Conservation (phyloP, 1,140 invertebrate genomes). For the Rhynchophorus ferrugineus region DNA sequence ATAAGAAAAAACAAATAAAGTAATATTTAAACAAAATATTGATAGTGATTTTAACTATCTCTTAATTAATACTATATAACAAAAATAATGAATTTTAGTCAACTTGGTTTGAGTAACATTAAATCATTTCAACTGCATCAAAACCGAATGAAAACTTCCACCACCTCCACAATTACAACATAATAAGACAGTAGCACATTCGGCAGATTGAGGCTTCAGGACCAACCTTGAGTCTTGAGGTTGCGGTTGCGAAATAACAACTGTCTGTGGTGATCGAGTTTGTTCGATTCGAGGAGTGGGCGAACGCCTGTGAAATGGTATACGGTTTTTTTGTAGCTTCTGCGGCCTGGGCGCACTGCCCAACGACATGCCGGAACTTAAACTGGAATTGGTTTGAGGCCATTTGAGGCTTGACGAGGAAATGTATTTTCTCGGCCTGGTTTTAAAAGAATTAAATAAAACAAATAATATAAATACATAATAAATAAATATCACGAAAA, state of each 20-base stretch:
- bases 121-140: slow-evolving; percentile 4
- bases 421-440: slow-evolving; percentile 18
- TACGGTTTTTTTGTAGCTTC: slow-evolving; percentile 37
- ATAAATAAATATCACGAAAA: not conserved
- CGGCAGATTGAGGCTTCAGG: slow-evolving; percentile 15
- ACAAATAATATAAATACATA: not conserved
- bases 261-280: slow-evolving; percentile 2
- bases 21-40: no score
- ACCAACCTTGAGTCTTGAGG: slow-evolving; percentile 40
- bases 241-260: slow-evolving; percentile 14
- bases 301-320: slow-evolving; percentile 60
- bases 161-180: slow-evolving; percentile 8
- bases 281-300: slow-evolving; percentile 23
- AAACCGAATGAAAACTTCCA: slow-evolving; percentile 2
- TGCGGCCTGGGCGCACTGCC: slow-evolving; percentile 35
- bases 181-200: slow-evolving; percentile 12
- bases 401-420: slow-evolving; percentile 12
- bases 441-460: not conserved
- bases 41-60: no score
- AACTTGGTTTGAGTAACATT: no score
- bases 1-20: no score
- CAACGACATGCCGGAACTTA: slow-evolving; percentile 12
- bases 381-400: slow-evolving; percentile 17
- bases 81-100: no score
- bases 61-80: no score